Percentiles rank a stretch among this genome's conserved stretches.
These are phyloP conservation scores for Ranitomeya variabilis DNA, from an alignment of 2,113 vertebrate genomes.

Conservation along the genomic window DNA sequence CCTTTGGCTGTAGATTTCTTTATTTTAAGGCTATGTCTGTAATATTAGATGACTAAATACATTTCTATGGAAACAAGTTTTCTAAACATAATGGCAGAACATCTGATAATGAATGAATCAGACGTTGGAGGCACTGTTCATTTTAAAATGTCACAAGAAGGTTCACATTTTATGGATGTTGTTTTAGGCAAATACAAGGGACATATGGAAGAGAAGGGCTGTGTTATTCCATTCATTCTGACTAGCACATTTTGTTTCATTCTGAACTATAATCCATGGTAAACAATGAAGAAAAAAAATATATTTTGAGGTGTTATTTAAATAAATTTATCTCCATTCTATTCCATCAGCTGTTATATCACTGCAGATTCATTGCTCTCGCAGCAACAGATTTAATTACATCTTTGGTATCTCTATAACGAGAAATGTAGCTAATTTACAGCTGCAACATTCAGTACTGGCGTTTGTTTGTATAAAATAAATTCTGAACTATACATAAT, in stretches of 20 bases:
- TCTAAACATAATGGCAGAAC: conserved; percentile 43
- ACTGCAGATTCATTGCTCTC: neutral
- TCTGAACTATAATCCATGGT: neutral
- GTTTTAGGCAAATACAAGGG: neutral
- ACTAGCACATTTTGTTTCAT: conserved; percentile 33
- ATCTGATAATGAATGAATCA: conserved; percentile 53
- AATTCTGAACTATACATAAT: neutral
- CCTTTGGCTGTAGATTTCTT: conserved; percentile 21
- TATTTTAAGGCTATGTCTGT: conserved; percentile 6
- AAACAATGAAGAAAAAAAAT: conserved; percentile 1
- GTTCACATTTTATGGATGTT: conserved; percentile 25
- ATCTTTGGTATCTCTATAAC: neutral
- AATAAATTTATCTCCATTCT: conserved; percentile 2
- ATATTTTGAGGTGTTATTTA: neutral
- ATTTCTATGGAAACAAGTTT: conserved; percentile 48
- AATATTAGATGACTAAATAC: conserved; percentile 38
- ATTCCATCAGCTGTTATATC: conserved; percentile 7
- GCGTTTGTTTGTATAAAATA: neutral
- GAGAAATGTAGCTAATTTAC: neutral
- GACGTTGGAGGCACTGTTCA: conserved; percentile 34
- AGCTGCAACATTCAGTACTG: neutral
- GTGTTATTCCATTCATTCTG: conserved; percentile 12
- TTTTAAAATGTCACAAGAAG: conserved; percentile 40
- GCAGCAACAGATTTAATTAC: neutral
- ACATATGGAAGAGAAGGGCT: conserved; percentile 38